These are phyloP conservation scores for Tridacna gigas DNA, from an alignment of 2,888 invertebrate genomes.

Conservation along the genomic window DNA sequence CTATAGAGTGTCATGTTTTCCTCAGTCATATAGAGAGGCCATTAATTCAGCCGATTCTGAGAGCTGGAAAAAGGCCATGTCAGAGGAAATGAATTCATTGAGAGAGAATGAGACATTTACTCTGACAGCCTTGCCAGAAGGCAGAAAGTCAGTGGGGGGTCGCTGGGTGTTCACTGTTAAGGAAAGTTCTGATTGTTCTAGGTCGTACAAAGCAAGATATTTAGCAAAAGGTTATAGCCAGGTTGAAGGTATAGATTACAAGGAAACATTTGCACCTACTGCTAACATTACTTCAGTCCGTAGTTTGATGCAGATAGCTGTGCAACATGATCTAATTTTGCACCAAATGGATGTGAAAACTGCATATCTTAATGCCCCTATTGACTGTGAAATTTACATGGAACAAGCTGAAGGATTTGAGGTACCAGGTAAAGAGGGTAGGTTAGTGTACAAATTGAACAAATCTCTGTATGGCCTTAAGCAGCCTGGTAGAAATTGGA, in stretches of 20 bases:
- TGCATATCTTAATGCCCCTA: not conserved
- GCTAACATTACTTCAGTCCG: not conserved
- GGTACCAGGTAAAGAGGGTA: not conserved
- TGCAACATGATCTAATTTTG: not conserved
- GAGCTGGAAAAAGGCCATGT: not conserved
- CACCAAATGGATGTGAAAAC: not conserved
- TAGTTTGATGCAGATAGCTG: not conserved
- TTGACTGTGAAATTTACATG: not conserved
- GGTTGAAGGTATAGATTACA: slow-evolving; percentile 57
- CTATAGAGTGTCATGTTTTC: not conserved
- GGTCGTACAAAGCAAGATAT: not conserved
- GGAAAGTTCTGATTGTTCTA: not conserved
- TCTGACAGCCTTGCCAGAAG: not conserved
- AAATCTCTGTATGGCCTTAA: not conserved
- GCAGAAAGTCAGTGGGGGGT: not conserved
- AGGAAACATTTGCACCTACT: slow-evolving; percentile 65
- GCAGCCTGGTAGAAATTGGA: not conserved
- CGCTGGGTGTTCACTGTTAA: not conserved
- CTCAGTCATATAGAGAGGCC: not conserved
- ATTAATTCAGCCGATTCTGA: not conserved
- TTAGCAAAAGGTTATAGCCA: slow-evolving; percentile 41
- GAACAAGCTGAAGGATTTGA: not conserved
- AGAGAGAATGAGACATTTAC: not conserved
- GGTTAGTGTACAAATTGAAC: not conserved
- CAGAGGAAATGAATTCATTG: not conserved